phyloP scores from a whole-genome alignment of 2,113 vertebrate genomes.

The Corynorhinus townsendii region DNA sequence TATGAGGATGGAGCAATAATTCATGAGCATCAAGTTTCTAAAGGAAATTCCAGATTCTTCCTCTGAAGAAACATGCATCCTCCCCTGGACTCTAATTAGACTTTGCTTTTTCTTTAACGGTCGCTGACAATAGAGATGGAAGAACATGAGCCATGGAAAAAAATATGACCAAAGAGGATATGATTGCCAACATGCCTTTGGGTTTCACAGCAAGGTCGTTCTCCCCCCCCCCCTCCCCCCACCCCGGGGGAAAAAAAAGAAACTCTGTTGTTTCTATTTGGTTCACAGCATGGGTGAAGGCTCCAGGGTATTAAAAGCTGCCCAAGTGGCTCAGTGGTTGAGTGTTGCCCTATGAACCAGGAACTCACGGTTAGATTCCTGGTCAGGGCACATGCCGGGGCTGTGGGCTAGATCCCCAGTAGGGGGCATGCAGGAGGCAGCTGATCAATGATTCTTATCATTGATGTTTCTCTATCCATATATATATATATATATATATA shows the following conservation, averaged over 20 bases:
- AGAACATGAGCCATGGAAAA: not conserved
- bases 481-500: no score
- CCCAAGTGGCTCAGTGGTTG: no score
- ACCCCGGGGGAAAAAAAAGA: no score
- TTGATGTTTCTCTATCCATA: no score
- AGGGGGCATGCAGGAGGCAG: no score
- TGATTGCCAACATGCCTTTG: not conserved
- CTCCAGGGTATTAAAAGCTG: not conserved
- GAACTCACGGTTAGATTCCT: no score
- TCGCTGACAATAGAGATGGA: not conserved
- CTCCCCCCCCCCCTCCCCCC: accelerated
- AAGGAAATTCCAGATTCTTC: not conserved
- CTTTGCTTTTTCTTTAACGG: not conserved
- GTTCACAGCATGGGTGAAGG: not conserved
- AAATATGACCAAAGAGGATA: not conserved
- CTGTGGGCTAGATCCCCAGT: no score
- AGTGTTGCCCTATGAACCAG: no score
- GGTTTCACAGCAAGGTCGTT: not conserved
- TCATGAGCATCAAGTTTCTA: not conserved
- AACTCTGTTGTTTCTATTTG: not conserved
- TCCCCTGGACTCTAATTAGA: not conserved
- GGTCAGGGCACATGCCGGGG: no score
- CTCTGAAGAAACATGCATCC: not conserved
- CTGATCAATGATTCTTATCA: no score
- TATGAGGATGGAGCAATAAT: not conserved